Conservation (phyloP, 2,888 invertebrate species). For the Dione juno region DNA sequence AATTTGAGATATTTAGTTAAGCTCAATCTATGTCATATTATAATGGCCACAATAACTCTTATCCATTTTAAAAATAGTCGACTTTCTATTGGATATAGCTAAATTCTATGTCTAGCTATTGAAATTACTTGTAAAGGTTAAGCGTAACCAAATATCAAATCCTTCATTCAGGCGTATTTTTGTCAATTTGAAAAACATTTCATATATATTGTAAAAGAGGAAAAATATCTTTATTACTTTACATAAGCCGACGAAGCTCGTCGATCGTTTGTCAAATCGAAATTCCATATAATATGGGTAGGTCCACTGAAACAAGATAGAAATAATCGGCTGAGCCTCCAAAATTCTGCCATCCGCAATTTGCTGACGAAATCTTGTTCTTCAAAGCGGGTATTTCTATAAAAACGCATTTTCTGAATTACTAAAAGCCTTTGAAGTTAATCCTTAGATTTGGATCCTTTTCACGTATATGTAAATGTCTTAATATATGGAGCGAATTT, state of each 20-base stretch:
- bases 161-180: too few relatives aligned
- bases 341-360: constrained; percentile 64
- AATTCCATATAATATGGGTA: constrained; percentile 51
- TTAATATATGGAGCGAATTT: constrained; percentile 30
- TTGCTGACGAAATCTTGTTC: constrained; percentile 73
- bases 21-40: too few relatives aligned
- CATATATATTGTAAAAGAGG: too few relatives aligned
- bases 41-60: too few relatives aligned
- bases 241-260: constrained; percentile 10
- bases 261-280: constrained; percentile 34
- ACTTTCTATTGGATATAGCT: too few relatives aligned
- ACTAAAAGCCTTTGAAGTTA: constrained; percentile 76
- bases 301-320: constrained; percentile 65
- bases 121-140: too few relatives aligned
- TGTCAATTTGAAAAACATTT: too few relatives aligned
- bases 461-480: constrained; percentile 53
- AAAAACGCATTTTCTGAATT: constrained; percentile 79
- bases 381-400: constrained; percentile 75
- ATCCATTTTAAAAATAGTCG: too few relatives aligned
- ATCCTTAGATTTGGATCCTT: constrained; percentile 70
- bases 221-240: constrained; percentile 3
- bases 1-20: too few relatives aligned
- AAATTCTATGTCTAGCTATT: too few relatives aligned
- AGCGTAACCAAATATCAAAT: too few relatives aligned
- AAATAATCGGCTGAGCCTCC: constrained; percentile 58